Base-by-base conservation (phyloP, 2,113 vertebrate species). In the Natator depressus region DNA sequence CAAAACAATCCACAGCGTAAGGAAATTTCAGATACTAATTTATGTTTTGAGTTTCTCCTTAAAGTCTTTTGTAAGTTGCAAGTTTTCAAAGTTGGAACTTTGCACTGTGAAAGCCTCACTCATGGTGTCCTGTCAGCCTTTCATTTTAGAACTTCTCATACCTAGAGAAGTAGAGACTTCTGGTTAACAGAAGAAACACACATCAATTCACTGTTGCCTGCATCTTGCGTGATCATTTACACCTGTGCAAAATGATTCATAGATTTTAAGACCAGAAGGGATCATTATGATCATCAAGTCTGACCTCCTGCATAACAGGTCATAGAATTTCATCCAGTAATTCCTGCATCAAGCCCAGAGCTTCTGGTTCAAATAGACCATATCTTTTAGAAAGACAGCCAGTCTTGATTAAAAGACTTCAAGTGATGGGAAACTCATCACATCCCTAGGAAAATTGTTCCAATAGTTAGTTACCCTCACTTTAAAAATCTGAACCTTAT, bases 141-240 rank as follows among this genome's bases (percentile, higher is more conserved):
- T 47, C 13, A 47, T 27, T 78, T 78, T 78, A 47, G 42, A 78
- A 78, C 5, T 25, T 46, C 22, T 46, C 42, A 47, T 47, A 47
- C 42, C 22, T 78, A 78, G 12, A 78, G 75, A 78, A 75, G n/a
- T 19, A 29, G 75, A 90, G 72, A 38, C 16, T 12, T 7, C 0
- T 29, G 38, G 35, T 29, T 57, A 83, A 82, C 31, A 5, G 38
- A 25, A 85, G 53, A 0, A 75, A 46, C 3, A 50, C n/a, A 38
- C 81, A 84, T 72, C 19, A 51, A 80, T 51, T 38, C 91, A 76
- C 27, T 12, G 14, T 55, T 35, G 47, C 72, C 55, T 80, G 72
- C 91, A 35, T 14, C 8, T 1, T 0, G 55, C 25, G 20, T 4
- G 3, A 85, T 50, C 87, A 3, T 6, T 0, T 0, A 27, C 17